phyloP scores from a whole-genome alignment of 2,888 invertebrate species.

The Drosophila kambysellisi region DNA sequence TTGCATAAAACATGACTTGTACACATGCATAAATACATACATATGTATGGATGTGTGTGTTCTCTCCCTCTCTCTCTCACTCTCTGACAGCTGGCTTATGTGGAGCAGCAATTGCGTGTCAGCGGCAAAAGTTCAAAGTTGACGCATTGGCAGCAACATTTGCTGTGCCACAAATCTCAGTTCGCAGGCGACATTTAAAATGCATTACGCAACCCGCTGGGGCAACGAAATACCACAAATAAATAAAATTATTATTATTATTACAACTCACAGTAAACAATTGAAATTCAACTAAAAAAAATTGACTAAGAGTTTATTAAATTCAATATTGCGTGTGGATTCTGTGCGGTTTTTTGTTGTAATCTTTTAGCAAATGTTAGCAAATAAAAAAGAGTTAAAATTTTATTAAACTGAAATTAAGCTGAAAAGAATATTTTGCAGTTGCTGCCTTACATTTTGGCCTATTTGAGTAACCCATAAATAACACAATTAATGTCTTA shows the following conservation, averaged over 20 bases:
- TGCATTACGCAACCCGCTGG: slow-evolving; percentile 32
- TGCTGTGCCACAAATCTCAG: slow-evolving; percentile 56
- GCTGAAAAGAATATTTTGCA: background rate
- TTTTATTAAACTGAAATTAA: background rate
- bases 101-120: slow-evolving; percentile 59
- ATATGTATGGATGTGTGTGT: slow-evolving; percentile 15
- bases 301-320: background rate
- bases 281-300: background rate
- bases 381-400: background rate
- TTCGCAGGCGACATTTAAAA: slow-evolving; percentile 34
- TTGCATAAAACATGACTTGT: slow-evolving; percentile 57
- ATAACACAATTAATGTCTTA: background rate
- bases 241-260: background rate
- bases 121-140: slow-evolving; percentile 64
- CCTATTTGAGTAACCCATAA: background rate
- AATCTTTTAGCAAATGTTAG: background rate
- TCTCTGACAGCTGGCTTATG: slow-evolving; percentile 47
- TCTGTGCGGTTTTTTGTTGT: background rate
- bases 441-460: background rate
- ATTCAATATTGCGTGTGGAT: background rate
- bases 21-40: background rate
- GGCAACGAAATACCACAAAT: background rate
- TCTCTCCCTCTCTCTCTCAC: background rate
- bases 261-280: background rate
- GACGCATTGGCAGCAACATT: slow-evolving; percentile 51